These are phyloP conservation scores for Turdus rufiventris DNA, from an alignment of 2,113 vertebrate genomes.

Conservation along the genomic window DNA sequence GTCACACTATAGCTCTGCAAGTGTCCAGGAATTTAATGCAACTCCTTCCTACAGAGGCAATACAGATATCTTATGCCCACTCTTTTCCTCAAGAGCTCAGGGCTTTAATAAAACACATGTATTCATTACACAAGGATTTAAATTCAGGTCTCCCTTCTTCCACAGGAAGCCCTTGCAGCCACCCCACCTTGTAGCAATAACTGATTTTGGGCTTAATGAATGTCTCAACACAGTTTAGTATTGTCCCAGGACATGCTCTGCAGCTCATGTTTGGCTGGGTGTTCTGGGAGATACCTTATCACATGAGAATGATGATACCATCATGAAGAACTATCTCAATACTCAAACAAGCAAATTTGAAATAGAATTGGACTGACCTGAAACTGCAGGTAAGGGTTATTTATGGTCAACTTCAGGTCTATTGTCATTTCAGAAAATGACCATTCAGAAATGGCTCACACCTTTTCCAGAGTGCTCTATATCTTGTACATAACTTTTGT, in stretches of 20 bases:
- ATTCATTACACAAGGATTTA: background rate
- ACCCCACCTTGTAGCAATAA: accelerated
- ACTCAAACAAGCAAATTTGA: background rate
- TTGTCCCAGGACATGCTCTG: background rate
- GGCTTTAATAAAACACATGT: background rate
- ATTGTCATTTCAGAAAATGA: background rate
- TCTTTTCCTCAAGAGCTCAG: background rate
- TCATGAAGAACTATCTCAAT: background rate
- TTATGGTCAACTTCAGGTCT: background rate
- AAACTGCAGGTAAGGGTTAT: background rate
- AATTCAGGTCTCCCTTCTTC: background rate
- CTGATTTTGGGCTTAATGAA: background rate
- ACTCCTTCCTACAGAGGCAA: background rate
- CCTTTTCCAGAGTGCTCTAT: background rate
- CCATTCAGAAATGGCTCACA: background rate
- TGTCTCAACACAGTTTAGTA: background rate
- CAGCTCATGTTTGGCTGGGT: background rate
- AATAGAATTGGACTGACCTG: background rate
- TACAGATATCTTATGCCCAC: background rate
- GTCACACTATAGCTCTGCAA: background rate
- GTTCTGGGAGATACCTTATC: background rate
- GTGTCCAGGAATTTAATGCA: background rate
- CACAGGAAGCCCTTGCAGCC: background rate
- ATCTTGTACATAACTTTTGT: background rate
- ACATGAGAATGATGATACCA: background rate